Percentiles rank a stretch among this genome's conserved stretches.
These are phyloP conservation scores for Gila robusta DNA, from an alignment of 2,797 vertebrate genomes.

Conservation along the genomic window DNA sequence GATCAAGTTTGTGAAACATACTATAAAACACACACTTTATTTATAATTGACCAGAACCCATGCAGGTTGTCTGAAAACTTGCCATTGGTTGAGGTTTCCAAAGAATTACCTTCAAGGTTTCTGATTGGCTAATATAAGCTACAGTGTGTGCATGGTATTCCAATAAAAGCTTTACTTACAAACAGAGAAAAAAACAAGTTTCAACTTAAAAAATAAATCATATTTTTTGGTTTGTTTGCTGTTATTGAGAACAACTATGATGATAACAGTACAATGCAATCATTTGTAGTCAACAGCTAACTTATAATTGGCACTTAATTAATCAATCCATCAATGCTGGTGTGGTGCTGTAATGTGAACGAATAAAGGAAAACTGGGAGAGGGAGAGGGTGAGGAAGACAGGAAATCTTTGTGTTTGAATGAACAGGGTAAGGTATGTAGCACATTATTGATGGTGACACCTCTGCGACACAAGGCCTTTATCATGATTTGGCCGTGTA, in stretches of 20 bases:
- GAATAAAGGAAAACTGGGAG: conserved; percentile 10
- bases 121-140: neutral
- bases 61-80: neutral
- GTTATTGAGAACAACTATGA: neutral
- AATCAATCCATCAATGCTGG: conserved; percentile 13
- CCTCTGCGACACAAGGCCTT: conserved; percentile 72
- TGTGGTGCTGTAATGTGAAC: conserved; percentile 35
- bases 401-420: conserved; percentile 50
- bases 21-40: neutral
- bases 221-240: neutral
- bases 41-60: neutral
- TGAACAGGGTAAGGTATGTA: conserved; percentile 69
- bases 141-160: neutral
- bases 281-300: neutral
- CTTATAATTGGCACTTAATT: conserved; percentile 28
- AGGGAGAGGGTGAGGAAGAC: conserved; percentile 13
- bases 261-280: neutral
- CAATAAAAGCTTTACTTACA: neutral
- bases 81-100: neutral
- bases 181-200: neutral
- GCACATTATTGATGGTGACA: conserved; percentile 79
- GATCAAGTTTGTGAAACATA: neutral
- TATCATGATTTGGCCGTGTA: conserved; percentile 75
- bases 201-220: no score
- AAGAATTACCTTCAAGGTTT: neutral